These are phyloP conservation scores for Kryphioiulus occultus DNA, from an alignment of 2,888 invertebrate genomes.

Conservation along the genomic window DNA sequence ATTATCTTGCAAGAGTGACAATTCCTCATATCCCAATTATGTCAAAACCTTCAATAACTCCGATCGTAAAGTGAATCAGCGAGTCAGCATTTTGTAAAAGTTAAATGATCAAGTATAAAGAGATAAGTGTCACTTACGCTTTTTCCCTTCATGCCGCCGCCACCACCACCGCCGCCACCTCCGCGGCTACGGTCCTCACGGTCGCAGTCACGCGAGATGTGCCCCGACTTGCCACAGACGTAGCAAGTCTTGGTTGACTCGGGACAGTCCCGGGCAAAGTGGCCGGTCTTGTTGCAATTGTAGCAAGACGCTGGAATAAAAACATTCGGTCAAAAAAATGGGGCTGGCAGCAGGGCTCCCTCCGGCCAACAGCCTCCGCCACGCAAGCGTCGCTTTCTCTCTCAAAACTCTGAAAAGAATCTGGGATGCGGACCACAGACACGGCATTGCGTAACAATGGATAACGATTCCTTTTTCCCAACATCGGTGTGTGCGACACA, in stretches of 20 bases:
- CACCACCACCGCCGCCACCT: neutral
- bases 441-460: neutral
- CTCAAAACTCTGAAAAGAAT: neutral
- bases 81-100: too few relatives aligned
- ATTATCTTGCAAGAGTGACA: too few relatives aligned
- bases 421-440: neutral
- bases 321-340: neutral
- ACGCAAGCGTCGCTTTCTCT: neutral
- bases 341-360: neutral
- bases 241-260: slow-evolving; percentile 82
- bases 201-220: slow-evolving; percentile 62
- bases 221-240: slow-evolving; percentile 83
- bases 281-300: slow-evolving; percentile 92
- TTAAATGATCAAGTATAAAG: too few relatives aligned
- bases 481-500: neutral
- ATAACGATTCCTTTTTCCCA: neutral
- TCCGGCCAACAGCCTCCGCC: neutral
- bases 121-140: neutral
- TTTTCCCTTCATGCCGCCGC: neutral
- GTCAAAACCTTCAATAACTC: too few relatives aligned
- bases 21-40: too few relatives aligned
- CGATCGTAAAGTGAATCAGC: too few relatives aligned
- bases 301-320: slow-evolving; percentile 77
- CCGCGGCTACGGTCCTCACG: slow-evolving; percentile 57
- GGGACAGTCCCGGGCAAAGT: slow-evolving; percentile 77